Conservation (phyloP, 2,888 invertebrate species). For the Calliopum simillimum region DNA sequence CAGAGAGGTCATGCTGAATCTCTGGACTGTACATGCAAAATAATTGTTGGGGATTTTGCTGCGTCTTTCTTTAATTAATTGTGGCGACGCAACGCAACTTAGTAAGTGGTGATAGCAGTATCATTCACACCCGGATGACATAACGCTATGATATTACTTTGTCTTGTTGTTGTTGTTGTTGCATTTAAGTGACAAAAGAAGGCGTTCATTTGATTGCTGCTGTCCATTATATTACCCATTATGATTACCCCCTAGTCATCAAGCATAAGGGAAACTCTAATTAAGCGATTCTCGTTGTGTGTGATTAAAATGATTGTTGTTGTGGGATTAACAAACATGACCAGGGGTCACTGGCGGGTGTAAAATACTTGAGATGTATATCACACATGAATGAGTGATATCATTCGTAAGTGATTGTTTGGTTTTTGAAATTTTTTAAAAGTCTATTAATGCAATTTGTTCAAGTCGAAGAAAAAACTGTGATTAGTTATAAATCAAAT, state of each 20-base stretch:
- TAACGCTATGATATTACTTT: neutral
- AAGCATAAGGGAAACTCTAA: constrained; percentile 15
- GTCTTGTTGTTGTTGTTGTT: neutral
- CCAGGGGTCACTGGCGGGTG: constrained; percentile 28
- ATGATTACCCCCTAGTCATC: no score
- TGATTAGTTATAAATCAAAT: neutral
- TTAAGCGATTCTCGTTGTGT: constrained; percentile 5
- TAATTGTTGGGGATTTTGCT: constrained; percentile 40
- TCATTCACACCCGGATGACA: constrained; percentile 4
- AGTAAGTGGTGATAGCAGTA: constrained; percentile 43
- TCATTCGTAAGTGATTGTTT: no score
- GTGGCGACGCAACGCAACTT: constrained; percentile 35
- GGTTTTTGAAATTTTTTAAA: no score
- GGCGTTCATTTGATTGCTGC: constrained; percentile 7
- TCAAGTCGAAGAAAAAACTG: constrained; percentile 36
- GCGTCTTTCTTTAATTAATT: constrained; percentile 33
- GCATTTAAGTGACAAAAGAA: constrained; percentile 22
- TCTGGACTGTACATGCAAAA: constrained; percentile 53
- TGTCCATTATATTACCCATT: no score
- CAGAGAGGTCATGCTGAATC: constrained; percentile 26
- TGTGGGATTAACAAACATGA: no score
- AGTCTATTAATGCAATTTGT: constrained; percentile 14
- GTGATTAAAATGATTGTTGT: constrained; percentile 13
- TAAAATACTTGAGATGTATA: constrained; percentile 51
- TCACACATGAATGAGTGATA: constrained; percentile 24